Evolutionary conservation across 2,797 vertebrate species (phyloP), one percentile per base, ranked within the genome.

Genomic region (Cossypha dichroa): DNA sequence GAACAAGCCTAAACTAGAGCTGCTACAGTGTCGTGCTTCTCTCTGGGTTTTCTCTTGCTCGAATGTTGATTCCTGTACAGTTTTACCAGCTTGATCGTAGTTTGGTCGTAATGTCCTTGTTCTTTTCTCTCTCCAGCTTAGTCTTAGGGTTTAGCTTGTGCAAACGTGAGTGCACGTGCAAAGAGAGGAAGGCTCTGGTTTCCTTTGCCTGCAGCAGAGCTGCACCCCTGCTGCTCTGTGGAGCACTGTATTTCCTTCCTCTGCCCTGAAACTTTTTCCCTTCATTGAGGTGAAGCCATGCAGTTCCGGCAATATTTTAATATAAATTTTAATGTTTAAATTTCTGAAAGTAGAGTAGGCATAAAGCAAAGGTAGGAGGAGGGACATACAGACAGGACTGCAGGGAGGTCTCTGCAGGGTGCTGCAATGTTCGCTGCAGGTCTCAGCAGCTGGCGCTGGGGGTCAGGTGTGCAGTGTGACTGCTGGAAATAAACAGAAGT

Each of bases 71-170:
- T 21, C 12, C 8, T 16, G 4, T 38, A 13, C 12, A 3, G 40
- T 80, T 76, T 22, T 17, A 68, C 6, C 2, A 21, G 7, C 33
- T 62, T 36, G 29, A 17, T 79, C 3, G 0, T 7, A 6, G 26
- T 31, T 58, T 45, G 5, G 19, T 26, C 5, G 0, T 41, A 41
- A 23, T 1, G 1, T 17, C 8, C 48, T 13, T 43, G 1, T 31
- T 38, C 38, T 29, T 31, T 10, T 13, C 9, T 1, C 1, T 0
- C 0, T 13, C 2, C 2, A 6, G 0, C 3, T 16, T 16, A 13
- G 5, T 18, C 4, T 45, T 49, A 4, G 22, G 3, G 4, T 77
- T 85, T 73, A 59, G 13, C 11, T 60, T 29, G 10, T 25, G 17
- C 13, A 9, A 76, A 8, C 8, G 1, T 2, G 4, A 11, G 10